Evolutionary conservation across 2,113 vertebrate genomes (phyloP).

Genomic region (Melanerpes formicivorus): DNA sequence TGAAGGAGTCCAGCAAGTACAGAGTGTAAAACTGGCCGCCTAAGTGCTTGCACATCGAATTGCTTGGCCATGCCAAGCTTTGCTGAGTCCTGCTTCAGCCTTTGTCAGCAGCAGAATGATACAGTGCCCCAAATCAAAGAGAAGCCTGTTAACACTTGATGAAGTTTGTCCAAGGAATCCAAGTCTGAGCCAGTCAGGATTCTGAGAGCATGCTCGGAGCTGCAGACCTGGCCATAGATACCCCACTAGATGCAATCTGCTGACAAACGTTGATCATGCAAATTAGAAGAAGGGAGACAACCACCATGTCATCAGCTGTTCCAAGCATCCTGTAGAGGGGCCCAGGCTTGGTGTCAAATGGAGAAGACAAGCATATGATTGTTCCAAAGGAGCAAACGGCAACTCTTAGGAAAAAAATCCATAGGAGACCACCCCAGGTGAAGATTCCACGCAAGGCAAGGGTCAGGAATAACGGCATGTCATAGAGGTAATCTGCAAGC

Average conservation of each 20-base stretch:
- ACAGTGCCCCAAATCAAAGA: neutral
- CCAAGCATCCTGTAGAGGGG: slow-evolving; percentile 77
- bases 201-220: slow-evolving; percentile 25
- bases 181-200: neutral
- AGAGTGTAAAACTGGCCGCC: neutral
- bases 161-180: neutral
- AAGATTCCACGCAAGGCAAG: slow-evolving; percentile 71
- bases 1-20: neutral
- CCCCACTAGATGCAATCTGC: slow-evolving; percentile 74
- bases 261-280: slow-evolving; percentile 82
- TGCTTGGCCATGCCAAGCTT: neutral
- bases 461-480: slow-evolving; percentile 74
- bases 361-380: slow-evolving; percentile 72
- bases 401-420: slow-evolving; percentile 80
- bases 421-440: slow-evolving; percentile 75
- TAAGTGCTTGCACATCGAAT: neutral
- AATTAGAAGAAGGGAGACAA: slow-evolving; percentile 82
- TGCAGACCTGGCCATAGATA: slow-evolving; percentile 19
- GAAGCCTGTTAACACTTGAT: neutral
- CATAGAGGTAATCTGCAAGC: slow-evolving; percentile 83
- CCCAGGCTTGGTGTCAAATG: slow-evolving; percentile 63
- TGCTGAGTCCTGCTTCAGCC: neutral
- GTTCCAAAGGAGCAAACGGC: slow-evolving; percentile 80
- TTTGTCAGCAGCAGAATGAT: neutral
- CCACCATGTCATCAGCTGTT: slow-evolving; percentile 78